Percentiles rank a stretch among this genome's conserved stretches.
Conservation (phyloP, 2,888 invertebrate species). For the Lagria hirta region DNA sequence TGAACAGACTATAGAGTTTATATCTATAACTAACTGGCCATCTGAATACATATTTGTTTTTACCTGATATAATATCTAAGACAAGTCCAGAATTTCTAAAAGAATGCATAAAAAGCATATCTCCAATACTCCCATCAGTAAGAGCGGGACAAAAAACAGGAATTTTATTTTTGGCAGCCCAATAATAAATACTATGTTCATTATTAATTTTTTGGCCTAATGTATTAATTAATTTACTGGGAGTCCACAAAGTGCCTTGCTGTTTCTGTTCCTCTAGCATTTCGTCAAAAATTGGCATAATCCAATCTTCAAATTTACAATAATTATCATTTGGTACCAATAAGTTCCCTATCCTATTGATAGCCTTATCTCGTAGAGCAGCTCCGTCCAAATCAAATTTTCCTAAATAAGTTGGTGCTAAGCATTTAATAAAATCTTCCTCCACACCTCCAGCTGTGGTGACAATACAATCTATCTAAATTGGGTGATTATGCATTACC, state of each 20-base stretch:
- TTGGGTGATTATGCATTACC: conserved; percentile 1
- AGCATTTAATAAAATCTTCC: conserved; percentile 98
- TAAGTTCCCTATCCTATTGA: conserved; percentile 85
- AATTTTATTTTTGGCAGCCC: conserved; percentile 95
- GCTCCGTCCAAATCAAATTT: conserved; percentile 84
- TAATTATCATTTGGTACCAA: conserved; percentile 98
- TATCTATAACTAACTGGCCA: no score
- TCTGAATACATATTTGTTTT: no score
- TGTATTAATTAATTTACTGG: conserved; percentile 80
- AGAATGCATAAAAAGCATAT: conserved; percentile 99
- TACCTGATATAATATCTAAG: conserved; percentile 87
- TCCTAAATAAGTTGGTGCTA: conserved; percentile 92
- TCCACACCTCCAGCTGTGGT: conserved; percentile 98
- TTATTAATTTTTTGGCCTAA: conserved; percentile 91
- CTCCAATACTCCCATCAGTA: conserved; percentile 96
- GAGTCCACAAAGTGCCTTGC: conserved; percentile 81
- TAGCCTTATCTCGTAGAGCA: conserved; percentile 77
- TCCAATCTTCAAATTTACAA: conserved; percentile 96
- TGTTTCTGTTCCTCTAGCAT: conserved; percentile 86
- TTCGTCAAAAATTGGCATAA: conserved; percentile 88
- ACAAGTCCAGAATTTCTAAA: conserved; percentile 89
- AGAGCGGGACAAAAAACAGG: conserved; percentile 97
- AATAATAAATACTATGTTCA: conserved; percentile 91
- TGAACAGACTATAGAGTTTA: no score
- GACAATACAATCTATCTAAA: conserved; percentile 89